These are phyloP conservation scores for Ashinkailepas kermadecensis DNA, from an alignment of 2,888 invertebrate genomes.

Conservation along the genomic window DNA sequence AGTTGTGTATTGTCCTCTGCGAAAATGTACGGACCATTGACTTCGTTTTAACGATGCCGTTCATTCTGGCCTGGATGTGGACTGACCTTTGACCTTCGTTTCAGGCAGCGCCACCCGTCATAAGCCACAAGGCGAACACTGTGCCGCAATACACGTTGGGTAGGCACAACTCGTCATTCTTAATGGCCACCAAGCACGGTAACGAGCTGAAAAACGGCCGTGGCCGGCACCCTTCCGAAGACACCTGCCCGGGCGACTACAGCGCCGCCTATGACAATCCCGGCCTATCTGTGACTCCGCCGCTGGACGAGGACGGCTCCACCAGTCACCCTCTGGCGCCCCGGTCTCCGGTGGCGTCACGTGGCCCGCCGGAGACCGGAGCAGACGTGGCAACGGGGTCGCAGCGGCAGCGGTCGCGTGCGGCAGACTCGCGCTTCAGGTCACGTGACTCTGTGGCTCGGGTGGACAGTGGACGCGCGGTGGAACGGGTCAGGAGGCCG, in stretches of 20 bases:
- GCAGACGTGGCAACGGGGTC: neutral
- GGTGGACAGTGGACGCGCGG: neutral
- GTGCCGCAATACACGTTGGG: slow-evolving; percentile 8
- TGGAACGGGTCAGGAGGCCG: neutral
- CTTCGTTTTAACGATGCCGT: no score
- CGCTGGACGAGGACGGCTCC: neutral
- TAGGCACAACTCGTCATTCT: neutral
- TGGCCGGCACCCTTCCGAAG: neutral
- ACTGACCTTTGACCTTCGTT: neutral
- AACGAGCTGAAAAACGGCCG: neutral
- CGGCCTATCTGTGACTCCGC: neutral
- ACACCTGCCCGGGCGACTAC: slow-evolving; percentile 14
- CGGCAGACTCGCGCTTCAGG: neutral
- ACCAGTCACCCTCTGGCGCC: slow-evolving; percentile 1
- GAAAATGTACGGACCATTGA: no score
- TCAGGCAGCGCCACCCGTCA: neutral
- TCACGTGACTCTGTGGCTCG: neutral
- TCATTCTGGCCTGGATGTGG: no score
- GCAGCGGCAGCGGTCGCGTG: neutral
- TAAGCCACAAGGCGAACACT: neutral
- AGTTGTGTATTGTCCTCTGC: no score
- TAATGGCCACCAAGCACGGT: slow-evolving; percentile 18
- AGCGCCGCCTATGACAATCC: slow-evolving; percentile 18
- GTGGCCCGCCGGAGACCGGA: neutral
- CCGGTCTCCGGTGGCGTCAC: no score